Evolutionary conservation across 2,888 invertebrate species (phyloP).

Genomic region (Tachystola acroxantha): DNA sequence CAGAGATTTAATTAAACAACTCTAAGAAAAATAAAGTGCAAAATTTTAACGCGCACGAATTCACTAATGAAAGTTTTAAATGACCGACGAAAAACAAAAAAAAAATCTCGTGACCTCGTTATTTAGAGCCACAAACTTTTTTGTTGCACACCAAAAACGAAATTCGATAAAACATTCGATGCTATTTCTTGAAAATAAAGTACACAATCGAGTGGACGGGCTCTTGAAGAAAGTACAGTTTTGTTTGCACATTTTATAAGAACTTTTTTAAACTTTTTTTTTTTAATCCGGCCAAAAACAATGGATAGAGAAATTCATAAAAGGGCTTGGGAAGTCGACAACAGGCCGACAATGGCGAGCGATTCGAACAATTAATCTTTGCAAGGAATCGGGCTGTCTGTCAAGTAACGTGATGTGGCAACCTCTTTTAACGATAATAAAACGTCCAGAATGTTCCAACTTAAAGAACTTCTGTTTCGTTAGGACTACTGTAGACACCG

Average conservation of each 20-base stretch:
- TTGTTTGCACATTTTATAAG: constrained; percentile 26
- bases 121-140: constrained; percentile 50
- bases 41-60: constrained; percentile 56
- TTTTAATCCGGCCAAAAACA: constrained; percentile 65
- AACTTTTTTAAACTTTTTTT: constrained; percentile 62
- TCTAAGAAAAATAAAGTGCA: constrained; percentile 55
- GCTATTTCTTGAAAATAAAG: constrained; percentile 21
- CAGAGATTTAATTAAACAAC: constrained; percentile 42
- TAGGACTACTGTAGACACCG: no score
- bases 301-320: constrained; percentile 64
- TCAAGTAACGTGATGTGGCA: constrained; percentile 3
- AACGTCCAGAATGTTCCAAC: neutral
- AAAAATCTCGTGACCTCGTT: constrained; percentile 65
- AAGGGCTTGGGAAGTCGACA: constrained; percentile 58
- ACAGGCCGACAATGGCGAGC: constrained; percentile 56
- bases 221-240: constrained; percentile 8
- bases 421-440: constrained; percentile 11
- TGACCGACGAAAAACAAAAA: constrained; percentile 60
- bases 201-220: constrained; percentile 16
- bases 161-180: constrained; percentile 15
- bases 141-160: constrained; percentile 26
- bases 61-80: constrained; percentile 75
- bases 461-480: no score
- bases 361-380: constrained; percentile 45
- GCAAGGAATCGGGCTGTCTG: constrained; percentile 8